Evolutionary conservation across 2,113 vertebrate genomes (phyloP).

Genomic region (Sardina pilchardus): DNA sequence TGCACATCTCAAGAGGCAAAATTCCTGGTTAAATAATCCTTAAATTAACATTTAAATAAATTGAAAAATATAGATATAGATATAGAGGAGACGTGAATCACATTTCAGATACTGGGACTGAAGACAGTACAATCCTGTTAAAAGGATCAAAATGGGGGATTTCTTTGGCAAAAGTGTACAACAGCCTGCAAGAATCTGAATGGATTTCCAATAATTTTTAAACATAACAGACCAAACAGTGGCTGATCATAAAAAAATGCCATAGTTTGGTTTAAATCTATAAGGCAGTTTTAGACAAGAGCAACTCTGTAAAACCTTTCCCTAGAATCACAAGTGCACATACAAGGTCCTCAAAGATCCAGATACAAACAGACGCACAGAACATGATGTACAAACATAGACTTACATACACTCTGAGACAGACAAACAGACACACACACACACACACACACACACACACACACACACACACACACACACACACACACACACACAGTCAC

Average conservation of each 20-base stretch:
- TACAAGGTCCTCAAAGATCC: conserved; percentile 21
- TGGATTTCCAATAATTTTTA: conserved; percentile 32
- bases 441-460: conserved; percentile 1
- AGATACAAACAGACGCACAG: conserved; percentile 34
- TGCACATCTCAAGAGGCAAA: conserved; percentile 68
- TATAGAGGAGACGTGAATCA: conserved; percentile 57
- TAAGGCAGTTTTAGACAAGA: conserved; percentile 22
- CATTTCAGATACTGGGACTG: conserved; percentile 45
- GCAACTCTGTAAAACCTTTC: conserved; percentile 12
- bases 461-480: not conserved
- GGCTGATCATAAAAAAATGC: conserved; percentile 29
- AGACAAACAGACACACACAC: conserved; percentile 25
- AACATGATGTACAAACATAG: conserved; percentile 25
- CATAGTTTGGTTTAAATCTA: conserved; percentile 26
- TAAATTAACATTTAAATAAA: conserved; percentile 65
- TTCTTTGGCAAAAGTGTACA: conserved; percentile 35
- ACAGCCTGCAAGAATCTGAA: conserved; percentile 35
- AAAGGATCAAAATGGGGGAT: conserved; percentile 53
- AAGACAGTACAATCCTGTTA: conserved; percentile 57
- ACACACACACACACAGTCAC: not conserved
- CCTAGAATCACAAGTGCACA: conserved; percentile 26
- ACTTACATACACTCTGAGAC: conserved; percentile 24
- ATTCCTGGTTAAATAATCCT: conserved; percentile 67
- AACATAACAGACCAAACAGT: conserved; percentile 32
- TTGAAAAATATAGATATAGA: conserved; percentile 57